phyloP scores from a whole-genome alignment of 2,888 invertebrate genomes.

The Copidosoma aretas region DNA sequence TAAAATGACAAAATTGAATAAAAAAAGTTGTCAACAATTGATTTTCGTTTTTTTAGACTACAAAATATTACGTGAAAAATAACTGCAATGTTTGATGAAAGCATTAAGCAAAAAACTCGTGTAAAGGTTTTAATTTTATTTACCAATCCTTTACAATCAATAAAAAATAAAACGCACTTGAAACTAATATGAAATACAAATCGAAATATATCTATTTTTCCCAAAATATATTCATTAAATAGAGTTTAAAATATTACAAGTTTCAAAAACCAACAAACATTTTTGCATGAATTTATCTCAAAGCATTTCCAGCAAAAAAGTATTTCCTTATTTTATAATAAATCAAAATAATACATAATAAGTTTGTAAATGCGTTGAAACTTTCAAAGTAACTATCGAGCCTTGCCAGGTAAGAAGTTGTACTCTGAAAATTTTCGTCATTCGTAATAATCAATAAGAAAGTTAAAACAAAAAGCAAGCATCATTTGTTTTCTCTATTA shows the following conservation, averaged over 20 bases:
- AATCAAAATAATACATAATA: constrained; percentile 37
- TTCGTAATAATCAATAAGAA: constrained; percentile 32
- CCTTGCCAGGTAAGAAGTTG: constrained; percentile 8
- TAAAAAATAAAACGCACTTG: constrained; percentile 32
- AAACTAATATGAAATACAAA: constrained; percentile 28
- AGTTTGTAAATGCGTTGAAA: constrained; percentile 35
- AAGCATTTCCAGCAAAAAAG: constrained; percentile 37
- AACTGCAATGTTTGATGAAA: constrained; percentile 8
- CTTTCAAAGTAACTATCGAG: constrained; percentile 34
- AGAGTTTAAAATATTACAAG: constrained; percentile 39
- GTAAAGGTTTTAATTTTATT: constrained; percentile 24
- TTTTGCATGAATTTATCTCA: constrained; percentile 39
- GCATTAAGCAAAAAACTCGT: background rate
- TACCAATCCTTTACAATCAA: constrained; percentile 33
- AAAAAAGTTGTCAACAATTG: background rate
- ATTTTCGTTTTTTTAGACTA: too few species aligned
- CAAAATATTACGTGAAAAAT: background rate
- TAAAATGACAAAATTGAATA: constrained; percentile 46
- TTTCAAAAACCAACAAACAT: constrained; percentile 40
- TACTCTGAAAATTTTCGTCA: constrained; percentile 39
- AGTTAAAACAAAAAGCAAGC: constrained; percentile 37
- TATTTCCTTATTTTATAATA: constrained; percentile 36
- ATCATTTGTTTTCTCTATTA: constrained; percentile 34
- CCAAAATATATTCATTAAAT: constrained; percentile 26
- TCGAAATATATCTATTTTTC: constrained; percentile 27